Percentiles rank a stretch among this genome's conserved stretches.
phyloP scores from a whole-genome alignment of 1,140 invertebrate genomes.

The Drosophila kepulauana region DNA sequence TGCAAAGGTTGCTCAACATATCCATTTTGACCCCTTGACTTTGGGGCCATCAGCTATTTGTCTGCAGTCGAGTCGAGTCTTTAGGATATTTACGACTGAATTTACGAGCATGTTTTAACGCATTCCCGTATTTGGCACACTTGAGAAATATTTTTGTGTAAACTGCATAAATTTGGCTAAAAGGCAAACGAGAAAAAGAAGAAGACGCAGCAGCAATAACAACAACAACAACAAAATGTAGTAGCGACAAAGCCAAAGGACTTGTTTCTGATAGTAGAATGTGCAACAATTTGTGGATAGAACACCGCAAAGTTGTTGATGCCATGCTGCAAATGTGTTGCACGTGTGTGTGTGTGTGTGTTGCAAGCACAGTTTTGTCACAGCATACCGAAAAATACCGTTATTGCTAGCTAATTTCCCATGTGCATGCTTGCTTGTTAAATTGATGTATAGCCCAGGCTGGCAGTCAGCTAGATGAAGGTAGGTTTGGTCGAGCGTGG shows the following conservation, averaged over 20 bases:
- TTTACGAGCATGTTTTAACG: constrained; percentile 11
- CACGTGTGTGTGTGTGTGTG: constrained; percentile 21
- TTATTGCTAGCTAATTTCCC: constrained; percentile 79
- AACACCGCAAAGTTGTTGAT: constrained; percentile 37
- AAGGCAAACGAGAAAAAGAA: neutral
- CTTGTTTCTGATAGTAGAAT: constrained; percentile 28
- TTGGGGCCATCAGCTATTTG: constrained; percentile 7
- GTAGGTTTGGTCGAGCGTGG: constrained; percentile 33
- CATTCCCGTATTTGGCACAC: constrained; percentile 27
- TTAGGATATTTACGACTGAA: constrained; percentile 24
- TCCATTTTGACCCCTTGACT: neutral
- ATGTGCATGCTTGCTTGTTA: constrained; percentile 81
- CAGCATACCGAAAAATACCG: constrained; percentile 66
- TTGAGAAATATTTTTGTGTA: constrained; percentile 41
- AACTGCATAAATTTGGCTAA: constrained; percentile 36
- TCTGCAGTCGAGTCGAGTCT: constrained; percentile 18
- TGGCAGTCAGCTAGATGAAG: constrained; percentile 15
- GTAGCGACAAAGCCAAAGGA: constrained; percentile 42
- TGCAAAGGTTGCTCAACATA: neutral
- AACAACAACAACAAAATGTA: constrained; percentile 9
- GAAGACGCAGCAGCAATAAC: neutral
- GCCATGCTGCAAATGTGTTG: neutral
- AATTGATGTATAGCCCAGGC: constrained; percentile 70
- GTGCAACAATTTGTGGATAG: constrained; percentile 50
- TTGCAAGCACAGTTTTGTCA: constrained; percentile 55